A percentile compares a stretch with the other conserved stretches of the same genome.
These are phyloP conservation scores for Monomorium pharaonis DNA, from an alignment of 1,140 invertebrate genomes.

Conservation along the genomic window DNA sequence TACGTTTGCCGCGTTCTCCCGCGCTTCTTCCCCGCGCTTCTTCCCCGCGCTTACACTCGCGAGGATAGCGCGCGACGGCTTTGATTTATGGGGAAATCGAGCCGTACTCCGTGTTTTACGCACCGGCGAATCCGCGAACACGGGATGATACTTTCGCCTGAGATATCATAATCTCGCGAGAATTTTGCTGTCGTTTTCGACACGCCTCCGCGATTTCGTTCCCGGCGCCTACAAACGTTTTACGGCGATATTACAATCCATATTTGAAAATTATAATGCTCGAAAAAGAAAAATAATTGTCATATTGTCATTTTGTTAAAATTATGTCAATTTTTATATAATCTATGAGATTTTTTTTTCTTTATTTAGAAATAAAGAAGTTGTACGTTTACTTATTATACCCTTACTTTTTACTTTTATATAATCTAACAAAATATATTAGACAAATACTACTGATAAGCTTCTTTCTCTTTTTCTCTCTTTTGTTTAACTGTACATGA, in stretches of 20 bases:
- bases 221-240: neutral
- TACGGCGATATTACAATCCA: neutral
- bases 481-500: neutral
- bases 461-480: neutral
- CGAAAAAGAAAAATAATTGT: neutral
- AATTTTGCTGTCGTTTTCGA: constrained; percentile 5
- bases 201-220: neutral
- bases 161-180: constrained; percentile 61
- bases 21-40: neutral
- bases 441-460: neutral
- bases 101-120: constrained; percentile 72
- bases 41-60: constrained; percentile 16
- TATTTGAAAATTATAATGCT: neutral
- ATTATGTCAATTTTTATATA: neutral
- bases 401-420: neutral
- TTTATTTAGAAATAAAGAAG: neutral
- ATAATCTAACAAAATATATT: neutral
- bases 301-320: neutral
- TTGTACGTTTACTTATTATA: neutral
- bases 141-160: constrained; percentile 51
- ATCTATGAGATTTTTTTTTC: neutral
- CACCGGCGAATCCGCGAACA: constrained; percentile 59
- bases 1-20: neutral
- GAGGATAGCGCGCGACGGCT: constrained; percentile 63
- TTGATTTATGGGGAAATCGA: constrained; percentile 75